These are phyloP conservation scores for Eueremaeus valkanovi DNA, from an alignment of 2,888 invertebrate genomes.

Conservation along the genomic window DNA sequence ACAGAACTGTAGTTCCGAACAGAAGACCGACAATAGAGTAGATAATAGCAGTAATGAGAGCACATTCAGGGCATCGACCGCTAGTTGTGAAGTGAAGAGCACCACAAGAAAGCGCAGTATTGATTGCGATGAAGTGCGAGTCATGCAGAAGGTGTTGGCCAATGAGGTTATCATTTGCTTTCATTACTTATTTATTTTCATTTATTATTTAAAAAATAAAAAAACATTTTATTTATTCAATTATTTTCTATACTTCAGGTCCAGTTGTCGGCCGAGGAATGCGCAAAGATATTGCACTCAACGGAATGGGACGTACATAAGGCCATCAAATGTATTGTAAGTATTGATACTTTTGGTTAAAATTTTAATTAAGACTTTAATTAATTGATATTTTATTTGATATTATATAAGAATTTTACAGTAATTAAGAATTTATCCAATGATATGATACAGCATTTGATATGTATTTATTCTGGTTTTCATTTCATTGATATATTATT, in stretches of 20 bases:
- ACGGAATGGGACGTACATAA: constrained; percentile 83
- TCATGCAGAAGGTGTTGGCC: constrained; percentile 78
- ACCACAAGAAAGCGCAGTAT: constrained; percentile 56
- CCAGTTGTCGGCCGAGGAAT: constrained; percentile 62
- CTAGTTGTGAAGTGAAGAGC: too few species aligned
- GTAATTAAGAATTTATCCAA: too few species aligned
- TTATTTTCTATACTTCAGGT: constrained; percentile 39
- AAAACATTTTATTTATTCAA: neutral
- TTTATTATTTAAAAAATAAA: neutral
- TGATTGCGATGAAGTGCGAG: constrained; percentile 85
- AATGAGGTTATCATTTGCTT: constrained; percentile 50
- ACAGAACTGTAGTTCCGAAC: neutral
- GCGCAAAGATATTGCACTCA: constrained; percentile 72
- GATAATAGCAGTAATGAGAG: neutral
- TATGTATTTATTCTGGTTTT: constrained; percentile 20
- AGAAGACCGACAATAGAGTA: neutral
- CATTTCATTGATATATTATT: neutral
- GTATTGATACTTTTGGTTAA: neutral
- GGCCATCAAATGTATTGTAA: constrained; percentile 70
- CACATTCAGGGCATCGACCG: neutral
- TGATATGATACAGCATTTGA: constrained; percentile 17
- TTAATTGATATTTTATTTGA: too few species aligned
- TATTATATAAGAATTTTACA: too few species aligned
- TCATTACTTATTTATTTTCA: constrained; percentile 49
- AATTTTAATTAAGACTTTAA: too few species aligned